Percentiles rank a stretch among this genome's conserved stretches.
Conservation (phyloP, 2,113 vertebrate species). For the Corythornis madagascariensis region DNA sequence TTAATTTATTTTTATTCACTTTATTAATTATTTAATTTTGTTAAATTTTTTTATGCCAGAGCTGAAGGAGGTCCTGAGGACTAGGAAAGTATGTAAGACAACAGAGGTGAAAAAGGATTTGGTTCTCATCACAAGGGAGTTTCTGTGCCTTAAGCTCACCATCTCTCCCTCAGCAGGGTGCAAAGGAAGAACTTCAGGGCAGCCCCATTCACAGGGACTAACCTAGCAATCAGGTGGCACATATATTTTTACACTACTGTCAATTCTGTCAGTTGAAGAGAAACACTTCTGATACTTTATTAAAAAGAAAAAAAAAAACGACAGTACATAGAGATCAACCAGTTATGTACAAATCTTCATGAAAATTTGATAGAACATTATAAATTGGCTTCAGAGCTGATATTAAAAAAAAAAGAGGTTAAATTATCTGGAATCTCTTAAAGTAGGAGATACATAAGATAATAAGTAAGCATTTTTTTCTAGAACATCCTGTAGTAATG, state of each 20-base stretch:
- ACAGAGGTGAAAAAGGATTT: not conserved
- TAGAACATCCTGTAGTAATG: not conserved
- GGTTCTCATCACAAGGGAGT: not conserved
- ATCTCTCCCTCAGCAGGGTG: not conserved
- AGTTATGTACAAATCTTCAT: not conserved
- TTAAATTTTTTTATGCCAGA: not conserved
- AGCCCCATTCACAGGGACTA: not conserved
- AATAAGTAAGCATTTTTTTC: not conserved
- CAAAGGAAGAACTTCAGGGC: not conserved
- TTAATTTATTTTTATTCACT: not conserved
- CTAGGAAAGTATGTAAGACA: not conserved
- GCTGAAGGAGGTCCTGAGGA: not conserved
- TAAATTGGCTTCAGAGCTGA: not conserved
- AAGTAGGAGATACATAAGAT: not conserved
- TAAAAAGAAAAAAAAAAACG: not conserved
- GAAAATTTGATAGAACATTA: not conserved
- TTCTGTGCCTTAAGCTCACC: not conserved
- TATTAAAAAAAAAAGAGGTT: not conserved
- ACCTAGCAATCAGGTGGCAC: conserved; percentile 9
- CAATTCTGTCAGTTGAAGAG: not conserved
- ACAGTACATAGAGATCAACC: not conserved
- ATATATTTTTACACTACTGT: conserved; percentile 7
- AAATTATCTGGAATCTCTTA: not conserved
- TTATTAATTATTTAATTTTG: too few relatives aligned
- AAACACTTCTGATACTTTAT: not conserved